phyloP scores from a whole-genome alignment of 2,113 vertebrate genomes.

The Bungarus multicinctus region DNA sequence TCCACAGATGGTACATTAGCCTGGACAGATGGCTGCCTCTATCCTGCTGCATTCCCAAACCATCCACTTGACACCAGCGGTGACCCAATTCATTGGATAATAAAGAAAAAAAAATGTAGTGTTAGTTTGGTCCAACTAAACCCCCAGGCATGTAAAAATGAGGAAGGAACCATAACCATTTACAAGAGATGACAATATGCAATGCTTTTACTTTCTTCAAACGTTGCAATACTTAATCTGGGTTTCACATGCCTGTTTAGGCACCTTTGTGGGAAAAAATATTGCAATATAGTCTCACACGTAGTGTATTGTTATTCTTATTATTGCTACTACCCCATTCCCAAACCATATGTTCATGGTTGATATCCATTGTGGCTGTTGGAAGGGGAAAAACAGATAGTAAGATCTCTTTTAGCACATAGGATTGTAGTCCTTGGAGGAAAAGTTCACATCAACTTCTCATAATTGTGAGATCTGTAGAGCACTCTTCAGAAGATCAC shows the following conservation, averaged over 20 bases:
- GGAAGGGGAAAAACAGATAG: neutral
- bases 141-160: constrained; percentile 57
- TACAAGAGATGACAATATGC: constrained; percentile 43
- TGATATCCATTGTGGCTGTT: neutral
- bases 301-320: neutral
- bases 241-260: constrained; percentile 28
- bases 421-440: neutral
- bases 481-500: neutral
- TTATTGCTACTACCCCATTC: neutral
- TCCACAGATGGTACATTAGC: constrained; percentile 81
- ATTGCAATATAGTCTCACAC: constrained; percentile 19
- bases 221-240: constrained; percentile 28
- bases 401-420: neutral
- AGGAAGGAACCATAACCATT: constrained; percentile 44
- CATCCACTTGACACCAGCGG: constrained; percentile 70
- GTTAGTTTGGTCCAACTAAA: constrained; percentile 46
- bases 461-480: neutral
- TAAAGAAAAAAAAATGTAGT: constrained; percentile 15
- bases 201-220: constrained; percentile 14
- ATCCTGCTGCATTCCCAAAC: constrained; percentile 68
- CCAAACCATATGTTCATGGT: neutral
- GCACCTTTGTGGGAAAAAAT: neutral
- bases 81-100: constrained; percentile 68
- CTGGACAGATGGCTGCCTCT: constrained; percentile 79
- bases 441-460: neutral